Evolutionary conservation across 2,888 invertebrate species (phyloP), one percentile per base, ranked within the genome.

Genomic region (Globia sparganii): DNA sequence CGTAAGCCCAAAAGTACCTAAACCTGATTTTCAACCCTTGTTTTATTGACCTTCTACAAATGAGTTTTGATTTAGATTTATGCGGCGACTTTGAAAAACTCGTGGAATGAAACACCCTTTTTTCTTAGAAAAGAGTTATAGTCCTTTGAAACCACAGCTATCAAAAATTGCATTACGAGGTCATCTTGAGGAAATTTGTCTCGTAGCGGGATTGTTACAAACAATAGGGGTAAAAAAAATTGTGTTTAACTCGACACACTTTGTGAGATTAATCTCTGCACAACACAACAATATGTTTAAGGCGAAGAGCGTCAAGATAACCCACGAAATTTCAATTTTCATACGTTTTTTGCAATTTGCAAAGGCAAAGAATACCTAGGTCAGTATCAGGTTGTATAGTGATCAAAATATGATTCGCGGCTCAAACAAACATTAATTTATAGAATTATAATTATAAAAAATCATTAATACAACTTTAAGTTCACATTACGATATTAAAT

Each of bases 191-290:
- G 49, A 62, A 78, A 70, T 73, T 43, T 73, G 43, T 67, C 34
- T 46, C 21, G 5, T 46, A 62, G 46, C 67, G n/a, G 21, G 43
- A 43, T 68, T 91, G 90, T 91, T 91, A 88, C 89, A 91, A 88
- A 91, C 92, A 93, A 94, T 94, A 93, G 92, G 82, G 91, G 87
- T 85, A 93, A 93, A 93, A 93, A 94, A 93, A 65, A 94, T 93
- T 92, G 65, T 69, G 61, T 69, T 43, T 31, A 56, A 53, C 65
- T 37, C 78, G 59, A 68, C 91, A 90, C 90, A 83, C 75, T 75
- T 79, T 75, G 61, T 69, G 37, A 79, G 70, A 78, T 81, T 62
- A 67, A 74, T 78, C n/a, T 78, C 13, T 59, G 21, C n/a, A 43
- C 43, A 77, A 77, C 49, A 61, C 25, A 81, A 75, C 69, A 65